Evolutionary conservation across 2,888 invertebrate species (phyloP).

Genomic region (Charanyca ferruginea): DNA sequence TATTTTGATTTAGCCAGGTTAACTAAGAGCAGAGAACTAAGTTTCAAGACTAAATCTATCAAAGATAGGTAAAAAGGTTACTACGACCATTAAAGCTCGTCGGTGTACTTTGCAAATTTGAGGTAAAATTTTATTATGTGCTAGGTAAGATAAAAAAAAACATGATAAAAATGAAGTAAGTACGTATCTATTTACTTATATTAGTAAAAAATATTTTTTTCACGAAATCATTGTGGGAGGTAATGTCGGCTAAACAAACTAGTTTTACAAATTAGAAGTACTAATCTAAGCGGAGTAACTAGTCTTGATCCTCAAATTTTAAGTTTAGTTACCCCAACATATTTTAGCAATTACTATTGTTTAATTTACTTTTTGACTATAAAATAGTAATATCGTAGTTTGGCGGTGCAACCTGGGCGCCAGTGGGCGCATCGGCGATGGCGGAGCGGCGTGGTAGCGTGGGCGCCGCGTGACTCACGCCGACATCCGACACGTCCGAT

Average conservation of each 20-base stretch:
- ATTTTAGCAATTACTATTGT: conserved; percentile 16
- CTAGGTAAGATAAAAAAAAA: neutral
- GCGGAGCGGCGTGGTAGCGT: conserved; percentile 66
- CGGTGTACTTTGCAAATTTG: neutral
- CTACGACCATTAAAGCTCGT: conserved; percentile 12
- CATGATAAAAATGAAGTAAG: too few relatives aligned
- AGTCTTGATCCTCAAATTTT: conserved; percentile 48
- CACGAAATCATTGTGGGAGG: too few relatives aligned
- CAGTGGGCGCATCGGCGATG: conserved; percentile 67
- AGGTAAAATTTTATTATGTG: neutral
- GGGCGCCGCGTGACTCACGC: conserved; percentile 89
- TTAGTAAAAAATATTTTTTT: too few relatives aligned
- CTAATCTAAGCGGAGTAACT: too few relatives aligned
- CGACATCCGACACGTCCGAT: conserved; percentile 91
- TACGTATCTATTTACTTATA: too few relatives aligned
- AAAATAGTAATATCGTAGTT: conserved; percentile 42
- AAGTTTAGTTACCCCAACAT: neutral
- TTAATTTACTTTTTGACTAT: conserved; percentile 2
- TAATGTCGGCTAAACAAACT: too few relatives aligned
- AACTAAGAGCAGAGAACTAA: conserved; percentile 14
- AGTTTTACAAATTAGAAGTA: conserved; percentile 2
- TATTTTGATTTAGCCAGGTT: conserved; percentile 49
- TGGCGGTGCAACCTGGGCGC: conserved; percentile 59
- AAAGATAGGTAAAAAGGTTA: neutral
- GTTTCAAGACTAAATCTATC: conserved; percentile 6